Evolutionary conservation across 2,888 invertebrate species (phyloP).

Genomic region (Leptopterna dolabrata): DNA sequence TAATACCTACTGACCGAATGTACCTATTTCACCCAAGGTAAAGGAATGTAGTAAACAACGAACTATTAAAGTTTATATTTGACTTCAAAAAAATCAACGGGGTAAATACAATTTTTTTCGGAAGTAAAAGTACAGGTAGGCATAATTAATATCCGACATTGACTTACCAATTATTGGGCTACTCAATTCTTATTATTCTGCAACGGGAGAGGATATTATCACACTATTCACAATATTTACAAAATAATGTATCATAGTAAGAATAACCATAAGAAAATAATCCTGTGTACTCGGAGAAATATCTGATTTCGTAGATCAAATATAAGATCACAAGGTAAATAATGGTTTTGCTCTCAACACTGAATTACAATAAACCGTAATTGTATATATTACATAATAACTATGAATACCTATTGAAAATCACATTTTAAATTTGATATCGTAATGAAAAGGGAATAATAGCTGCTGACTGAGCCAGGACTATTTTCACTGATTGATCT

Average conservation of each 20-base stretch:
- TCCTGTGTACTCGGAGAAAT: background rate
- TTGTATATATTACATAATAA: background rate
- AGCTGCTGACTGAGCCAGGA: background rate
- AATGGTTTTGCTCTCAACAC: background rate
- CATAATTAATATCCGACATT: constrained; percentile 42
- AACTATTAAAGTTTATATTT: constrained; percentile 53
- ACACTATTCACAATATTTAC: constrained; percentile 54
- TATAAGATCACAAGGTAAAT: constrained; percentile 7
- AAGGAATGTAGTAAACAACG: background rate
- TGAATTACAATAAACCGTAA: background rate
- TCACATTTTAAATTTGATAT: background rate
- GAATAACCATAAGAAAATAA: constrained; percentile 27
- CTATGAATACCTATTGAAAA: background rate
- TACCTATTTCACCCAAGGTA: too few relatives aligned
- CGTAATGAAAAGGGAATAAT: background rate
- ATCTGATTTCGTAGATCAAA: background rate
- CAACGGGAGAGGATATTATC: constrained; percentile 24
- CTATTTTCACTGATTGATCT: too few relatives aligned
- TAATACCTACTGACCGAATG: too few relatives aligned
- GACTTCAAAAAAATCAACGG: constrained; percentile 53
- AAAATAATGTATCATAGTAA: constrained; percentile 26
- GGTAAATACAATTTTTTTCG: constrained; percentile 50
- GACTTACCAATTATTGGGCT: constrained; percentile 31
- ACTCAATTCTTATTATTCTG: constrained; percentile 27
- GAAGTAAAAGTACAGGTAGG: constrained; percentile 51